Percentiles rank a stretch among this genome's conserved stretches.
Conservation (phyloP, 2,888 invertebrate species). For the Druceiella hillmani region DNA sequence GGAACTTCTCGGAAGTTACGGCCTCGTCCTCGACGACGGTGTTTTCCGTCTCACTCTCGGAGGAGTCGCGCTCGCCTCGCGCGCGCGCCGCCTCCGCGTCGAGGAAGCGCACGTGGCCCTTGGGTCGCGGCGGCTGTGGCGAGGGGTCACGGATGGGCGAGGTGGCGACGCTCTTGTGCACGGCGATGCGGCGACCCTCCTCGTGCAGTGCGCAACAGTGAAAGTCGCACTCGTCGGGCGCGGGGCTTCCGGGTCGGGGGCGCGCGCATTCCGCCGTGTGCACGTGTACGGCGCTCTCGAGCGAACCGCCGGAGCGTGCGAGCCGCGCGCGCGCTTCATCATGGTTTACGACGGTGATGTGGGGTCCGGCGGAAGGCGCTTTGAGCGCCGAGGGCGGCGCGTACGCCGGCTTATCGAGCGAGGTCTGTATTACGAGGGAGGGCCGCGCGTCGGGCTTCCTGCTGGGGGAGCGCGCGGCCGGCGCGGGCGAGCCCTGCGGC, state of each 20-base stretch:
- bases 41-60: conserved; percentile 90
- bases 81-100: conserved; percentile 61
- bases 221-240: conserved; percentile 87
- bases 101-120: conserved; percentile 80
- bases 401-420: conserved; percentile 63
- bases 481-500: conserved; percentile 57
- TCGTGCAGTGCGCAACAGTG: conserved; percentile 94
- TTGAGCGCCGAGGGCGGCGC: conserved; percentile 55
- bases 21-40: conserved; percentile 89
- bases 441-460: conserved; percentile 57
- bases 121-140: conserved; percentile 60
- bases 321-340: conserved; percentile 57
- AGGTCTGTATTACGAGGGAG: conserved; percentile 69
- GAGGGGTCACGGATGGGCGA: conserved; percentile 85
- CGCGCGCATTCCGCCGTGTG: conserved; percentile 78
- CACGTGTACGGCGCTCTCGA: conserved; percentile 72
- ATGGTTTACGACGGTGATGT: conserved; percentile 92
- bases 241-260: conserved; percentile 66
- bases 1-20: conserved; percentile 85
- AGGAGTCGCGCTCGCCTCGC: conserved; percentile 73
- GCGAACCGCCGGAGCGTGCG: conserved; percentile 60
- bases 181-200: conserved; percentile 86
- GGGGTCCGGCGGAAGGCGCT: conserved; percentile 66
- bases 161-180: conserved; percentile 88
- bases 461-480: conserved; percentile 50